Evolutionary conservation across 2,797 vertebrate species (phyloP).

Genomic region (Anniella stebbinsi): DNA sequence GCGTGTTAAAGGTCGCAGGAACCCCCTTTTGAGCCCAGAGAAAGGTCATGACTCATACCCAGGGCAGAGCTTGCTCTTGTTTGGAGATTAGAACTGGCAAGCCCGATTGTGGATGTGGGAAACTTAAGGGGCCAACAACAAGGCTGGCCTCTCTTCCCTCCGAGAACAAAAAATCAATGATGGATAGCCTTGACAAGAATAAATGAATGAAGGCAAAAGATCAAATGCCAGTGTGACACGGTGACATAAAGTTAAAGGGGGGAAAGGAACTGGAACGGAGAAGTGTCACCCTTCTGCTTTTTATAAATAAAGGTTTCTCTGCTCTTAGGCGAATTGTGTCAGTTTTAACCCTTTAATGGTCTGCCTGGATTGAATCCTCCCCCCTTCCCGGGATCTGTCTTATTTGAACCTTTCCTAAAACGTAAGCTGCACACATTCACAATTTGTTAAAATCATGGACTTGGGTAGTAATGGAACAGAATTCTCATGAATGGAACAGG

Average conservation of each 20-base stretch:
- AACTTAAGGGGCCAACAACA: background rate
- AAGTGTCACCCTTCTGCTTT: background rate
- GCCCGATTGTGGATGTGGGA: background rate
- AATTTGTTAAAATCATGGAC: background rate
- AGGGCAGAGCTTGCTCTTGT: background rate
- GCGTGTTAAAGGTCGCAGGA: accelerated
- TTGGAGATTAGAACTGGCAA: constrained; percentile 13
- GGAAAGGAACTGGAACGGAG: background rate
- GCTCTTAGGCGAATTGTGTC: background rate
- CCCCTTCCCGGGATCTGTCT: too few species aligned
- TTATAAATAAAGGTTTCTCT: background rate
- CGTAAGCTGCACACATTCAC: background rate
- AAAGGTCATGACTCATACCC: background rate
- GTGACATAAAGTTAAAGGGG: constrained; percentile 1
- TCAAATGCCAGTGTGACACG: background rate
- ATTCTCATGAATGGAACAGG: background rate
- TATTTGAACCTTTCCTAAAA: background rate
- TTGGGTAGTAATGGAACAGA: background rate
- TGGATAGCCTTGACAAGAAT: constrained; percentile 12
- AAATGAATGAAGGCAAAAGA: constrained; percentile 37
- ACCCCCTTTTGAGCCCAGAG: background rate
- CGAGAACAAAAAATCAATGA: background rate
- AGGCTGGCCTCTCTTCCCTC: constrained; percentile 25
- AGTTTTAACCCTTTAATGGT: background rate
- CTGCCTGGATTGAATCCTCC: background rate